Evolutionary conservation across 1,140 invertebrate genomes (phyloP).

Genomic region (Neotoxoptera formosana): DNA sequence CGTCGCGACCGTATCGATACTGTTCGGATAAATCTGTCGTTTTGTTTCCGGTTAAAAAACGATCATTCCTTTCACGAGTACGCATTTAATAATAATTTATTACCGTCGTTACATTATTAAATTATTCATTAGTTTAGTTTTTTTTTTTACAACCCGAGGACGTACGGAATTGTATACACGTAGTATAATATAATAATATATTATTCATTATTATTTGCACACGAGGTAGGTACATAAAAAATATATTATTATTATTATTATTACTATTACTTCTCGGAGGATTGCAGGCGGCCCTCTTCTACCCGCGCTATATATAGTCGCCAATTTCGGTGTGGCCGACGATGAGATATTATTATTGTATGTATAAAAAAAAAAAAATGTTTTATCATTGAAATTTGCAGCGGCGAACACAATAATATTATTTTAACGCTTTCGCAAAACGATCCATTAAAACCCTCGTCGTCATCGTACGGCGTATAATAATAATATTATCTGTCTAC

Average conservation of each 20-base stretch:
- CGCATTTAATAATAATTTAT: background rate
- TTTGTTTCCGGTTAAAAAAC: constrained; percentile 16
- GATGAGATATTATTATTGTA: background rate
- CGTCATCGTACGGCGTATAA: background rate
- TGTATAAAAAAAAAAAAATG: background rate
- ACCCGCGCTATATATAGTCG: no score
- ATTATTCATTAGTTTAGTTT: background rate
- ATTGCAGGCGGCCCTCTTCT: background rate
- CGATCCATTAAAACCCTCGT: background rate
- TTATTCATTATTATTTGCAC: background rate
- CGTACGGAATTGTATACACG: background rate
- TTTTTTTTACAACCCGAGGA: background rate
- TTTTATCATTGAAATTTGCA: background rate
- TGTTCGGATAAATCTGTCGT: background rate
- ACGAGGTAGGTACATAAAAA: background rate
- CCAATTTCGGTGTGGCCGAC: background rate
- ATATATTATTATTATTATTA: background rate
- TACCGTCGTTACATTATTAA: background rate
- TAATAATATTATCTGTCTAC: no score
- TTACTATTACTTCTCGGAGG: no score
- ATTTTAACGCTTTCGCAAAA: background rate
- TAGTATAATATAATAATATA: background rate
- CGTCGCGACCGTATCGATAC: background rate
- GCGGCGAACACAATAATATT: background rate
- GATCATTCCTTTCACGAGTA: background rate